A percentile compares a stretch with the other conserved stretches of the same genome.
These are phyloP conservation scores for Speoplatyrhinus poulsoni DNA, from an alignment of 2,113 vertebrate species.

Conservation along the genomic window DNA sequence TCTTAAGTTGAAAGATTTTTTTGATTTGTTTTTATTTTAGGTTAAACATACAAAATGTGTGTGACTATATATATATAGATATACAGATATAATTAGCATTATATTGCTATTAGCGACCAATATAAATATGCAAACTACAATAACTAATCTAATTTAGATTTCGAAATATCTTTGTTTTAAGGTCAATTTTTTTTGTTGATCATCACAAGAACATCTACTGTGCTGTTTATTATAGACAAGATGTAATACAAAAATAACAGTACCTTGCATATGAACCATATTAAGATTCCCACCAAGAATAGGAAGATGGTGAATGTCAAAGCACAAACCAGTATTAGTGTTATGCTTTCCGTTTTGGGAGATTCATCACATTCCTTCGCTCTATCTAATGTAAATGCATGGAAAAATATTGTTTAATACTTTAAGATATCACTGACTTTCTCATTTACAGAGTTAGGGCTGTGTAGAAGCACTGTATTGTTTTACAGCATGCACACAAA, in stretches of 20 bases:
- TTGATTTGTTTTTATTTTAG: too few species aligned
- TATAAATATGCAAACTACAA: neutral
- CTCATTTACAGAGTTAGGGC: neutral
- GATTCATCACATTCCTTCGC: neutral
- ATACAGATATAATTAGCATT: neutral
- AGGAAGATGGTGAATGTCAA: slow-evolving; percentile 23
- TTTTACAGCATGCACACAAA: too few species aligned
- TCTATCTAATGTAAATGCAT: neutral
- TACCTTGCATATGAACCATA: slow-evolving; percentile 50
- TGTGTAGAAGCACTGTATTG: too few species aligned
- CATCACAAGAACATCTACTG: neutral
- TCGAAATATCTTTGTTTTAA: neutral
- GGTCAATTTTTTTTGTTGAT: neutral
- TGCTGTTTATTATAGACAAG: neutral
- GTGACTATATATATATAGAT: too few species aligned
- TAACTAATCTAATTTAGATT: neutral
- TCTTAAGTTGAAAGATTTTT: too few species aligned
- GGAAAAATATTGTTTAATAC: neutral
- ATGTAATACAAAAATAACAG: neutral
- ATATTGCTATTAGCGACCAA: neutral
- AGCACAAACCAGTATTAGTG: slow-evolving; percentile 8
- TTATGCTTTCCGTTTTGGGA: neutral
- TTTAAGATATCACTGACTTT: too few species aligned
- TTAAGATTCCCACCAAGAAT: slow-evolving; percentile 2
- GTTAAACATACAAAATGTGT: neutral